Evolutionary conservation across 64 coral and sea anemone species (phyloP), one percentile per base, ranked within the genome.

Genomic region (Stichodactyla mertensii): DNA sequence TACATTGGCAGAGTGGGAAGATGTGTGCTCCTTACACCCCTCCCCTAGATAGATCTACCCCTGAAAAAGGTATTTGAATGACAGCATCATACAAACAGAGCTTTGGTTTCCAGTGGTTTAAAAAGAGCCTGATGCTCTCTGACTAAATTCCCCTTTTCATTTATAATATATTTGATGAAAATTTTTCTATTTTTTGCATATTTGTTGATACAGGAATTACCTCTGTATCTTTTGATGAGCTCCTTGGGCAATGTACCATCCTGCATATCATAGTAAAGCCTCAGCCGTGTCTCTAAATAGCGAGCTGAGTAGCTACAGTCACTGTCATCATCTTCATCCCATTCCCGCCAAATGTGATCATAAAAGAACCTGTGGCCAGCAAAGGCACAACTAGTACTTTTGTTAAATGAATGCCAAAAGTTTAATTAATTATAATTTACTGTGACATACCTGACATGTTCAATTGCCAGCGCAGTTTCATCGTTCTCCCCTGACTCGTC

Each of bases 281-380:
- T 87, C 24, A 98, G 90, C 64, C 96, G 88, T 20, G 87, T 90
- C 81, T 98, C 92, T 53, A 98, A 83, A 85, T 92, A 77, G 20
- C 88, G 69, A 26, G 66, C 87, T 1, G 82, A 80, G 85, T 90
- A 98, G 74, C 87, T 87, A 57, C 84, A 89, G 11, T 92, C 96
- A 27, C 92, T 91, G 86, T 98, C 96, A 20, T 94, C 96, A 85
- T 98, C 96, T 16, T 89, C 90, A 64, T 98, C 96, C 96, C 96
- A 98, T n/a, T 92, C 96, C 56, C 96, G 84, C 96, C 96, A 98
- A n/a, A 98, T 80, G 82, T 94, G 85, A 18, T 94, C 90, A 90
- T 94, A 98, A 77, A 98, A 98, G 83, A 98, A 98, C 78, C 96
- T 98, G 20, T 56, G 81, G 51, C 59, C 59, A 61, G 13, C 10